Conservation (phyloP, 2,888 invertebrate genomes). For the Callosobruchus maculatus region DNA sequence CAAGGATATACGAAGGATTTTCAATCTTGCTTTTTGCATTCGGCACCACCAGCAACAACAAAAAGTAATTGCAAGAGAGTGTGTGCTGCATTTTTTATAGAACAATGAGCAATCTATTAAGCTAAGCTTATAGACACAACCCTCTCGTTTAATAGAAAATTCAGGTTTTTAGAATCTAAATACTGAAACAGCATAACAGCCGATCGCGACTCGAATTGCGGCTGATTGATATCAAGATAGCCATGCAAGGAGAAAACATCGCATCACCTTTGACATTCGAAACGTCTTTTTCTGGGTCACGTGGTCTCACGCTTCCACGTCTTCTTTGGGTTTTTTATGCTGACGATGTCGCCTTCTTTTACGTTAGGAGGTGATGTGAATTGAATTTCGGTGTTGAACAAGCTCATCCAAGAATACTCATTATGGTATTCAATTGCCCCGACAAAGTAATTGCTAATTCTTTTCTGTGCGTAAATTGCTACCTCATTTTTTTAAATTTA, state of each 20-base stretch:
- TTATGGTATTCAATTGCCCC: too few relatives aligned
- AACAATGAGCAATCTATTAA: too few relatives aligned
- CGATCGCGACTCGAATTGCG: not conserved
- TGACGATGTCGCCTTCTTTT: not conserved
- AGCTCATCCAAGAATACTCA: too few relatives aligned
- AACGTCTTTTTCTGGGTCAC: slow-evolving; percentile 20
- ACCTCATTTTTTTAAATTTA: too few relatives aligned
- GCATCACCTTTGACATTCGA: slow-evolving; percentile 27
- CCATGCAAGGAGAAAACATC: slow-evolving; percentile 27
- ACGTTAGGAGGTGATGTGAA: not conserved
- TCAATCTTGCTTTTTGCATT: too few relatives aligned
- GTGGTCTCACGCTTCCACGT: slow-evolving; percentile 16
- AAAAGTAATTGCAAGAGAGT: too few relatives aligned
- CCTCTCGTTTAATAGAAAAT: slow-evolving; percentile 1
- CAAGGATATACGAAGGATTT: too few relatives aligned
- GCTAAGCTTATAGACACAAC: not conserved
- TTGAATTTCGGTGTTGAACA: not conserved
- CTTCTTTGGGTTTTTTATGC: not conserved
- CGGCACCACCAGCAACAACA: too few relatives aligned
- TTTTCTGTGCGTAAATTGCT: too few relatives aligned
- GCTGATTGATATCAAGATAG: slow-evolving; percentile 21
- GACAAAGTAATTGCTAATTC: too few relatives aligned
- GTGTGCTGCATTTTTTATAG: not conserved
- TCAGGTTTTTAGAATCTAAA: not conserved
- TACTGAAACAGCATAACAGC: not conserved